Evolutionary conservation across 2,797 vertebrate genomes (phyloP).

Genomic region (Gadopsis bispinosus): DNA sequence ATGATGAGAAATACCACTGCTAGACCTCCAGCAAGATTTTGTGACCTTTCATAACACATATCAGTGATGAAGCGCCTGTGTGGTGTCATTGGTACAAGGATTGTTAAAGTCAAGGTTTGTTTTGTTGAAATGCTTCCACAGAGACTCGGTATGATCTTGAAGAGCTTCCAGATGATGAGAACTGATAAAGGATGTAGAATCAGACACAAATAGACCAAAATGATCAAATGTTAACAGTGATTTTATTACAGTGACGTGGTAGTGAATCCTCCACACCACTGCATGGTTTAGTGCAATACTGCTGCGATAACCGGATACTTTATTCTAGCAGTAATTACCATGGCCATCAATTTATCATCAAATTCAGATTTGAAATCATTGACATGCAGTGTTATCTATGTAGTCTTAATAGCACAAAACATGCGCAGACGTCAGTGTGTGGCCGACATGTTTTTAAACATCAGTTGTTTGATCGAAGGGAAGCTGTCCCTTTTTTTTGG

Average conservation of each 20-base stretch:
- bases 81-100: slow-evolving; percentile 25
- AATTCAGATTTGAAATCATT: slow-evolving; percentile 7
- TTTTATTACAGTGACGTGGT: slow-evolving; percentile 24
- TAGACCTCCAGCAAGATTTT: slow-evolving; percentile 22
- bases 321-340: slow-evolving; percentile 34
- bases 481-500: slow-evolving; percentile 56
- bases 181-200: slow-evolving; percentile 32
- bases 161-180: slow-evolving; percentile 67
- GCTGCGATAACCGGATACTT: slow-evolving; percentile 42
- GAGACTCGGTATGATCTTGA: slow-evolving; percentile 44
- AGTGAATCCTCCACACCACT: slow-evolving; percentile 24
- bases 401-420: slow-evolving; percentile 42
- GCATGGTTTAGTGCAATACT: slow-evolving; percentile 49
- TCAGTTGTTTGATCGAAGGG: slow-evolving; percentile 48
- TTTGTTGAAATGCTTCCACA: slow-evolving; percentile 55
- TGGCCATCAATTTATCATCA: slow-evolving; percentile 18
- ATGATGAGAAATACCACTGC: slow-evolving; percentile 14
- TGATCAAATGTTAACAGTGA: slow-evolving; percentile 7
- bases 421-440: slow-evolving; percentile 17
- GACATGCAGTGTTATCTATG: slow-evolving; percentile 32
- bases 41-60: slow-evolving; percentile 37
- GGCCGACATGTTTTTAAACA: slow-evolving; percentile 35
- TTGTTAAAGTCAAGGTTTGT: slow-evolving; percentile 34
- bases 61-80: slow-evolving; percentile 41
- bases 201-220: slow-evolving; percentile 40